Evolutionary conservation across 2,888 invertebrate genomes (phyloP).

Genomic region (Fabriciana adippe): DNA sequence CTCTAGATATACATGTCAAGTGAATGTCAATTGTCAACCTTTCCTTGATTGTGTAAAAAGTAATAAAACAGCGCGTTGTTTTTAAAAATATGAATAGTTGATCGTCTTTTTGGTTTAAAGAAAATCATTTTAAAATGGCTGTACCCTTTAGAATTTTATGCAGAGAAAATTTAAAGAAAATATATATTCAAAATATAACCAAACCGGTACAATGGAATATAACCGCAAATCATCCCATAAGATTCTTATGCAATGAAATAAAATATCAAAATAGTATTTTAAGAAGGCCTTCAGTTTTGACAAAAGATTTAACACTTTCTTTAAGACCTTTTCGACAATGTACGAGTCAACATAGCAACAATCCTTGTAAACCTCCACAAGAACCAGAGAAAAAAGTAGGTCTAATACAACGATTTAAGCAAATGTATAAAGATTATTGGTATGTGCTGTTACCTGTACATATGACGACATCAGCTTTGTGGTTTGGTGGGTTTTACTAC

Average conservation of each 20-base stretch:
- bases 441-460: slow-evolving; percentile 98
- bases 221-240: slow-evolving; percentile 51
- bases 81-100: slow-evolving; percentile 28
- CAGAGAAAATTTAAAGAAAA: slow-evolving; percentile 50
- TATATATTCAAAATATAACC: slow-evolving; percentile 55
- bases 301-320: slow-evolving; percentile 45
- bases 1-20: too few relatives aligned
- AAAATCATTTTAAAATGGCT: slow-evolving; percentile 54
- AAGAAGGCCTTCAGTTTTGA: slow-evolving; percentile 43
- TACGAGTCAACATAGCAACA: slow-evolving; percentile 46
- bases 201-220: slow-evolving; percentile 65
- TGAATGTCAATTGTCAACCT: background rate
- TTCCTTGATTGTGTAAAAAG: slow-evolving; percentile 18
- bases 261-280: slow-evolving; percentile 51
- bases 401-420: slow-evolving; percentile 91
- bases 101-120: slow-evolving; percentile 1
- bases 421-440: slow-evolving; percentile 98
- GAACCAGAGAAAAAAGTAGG: slow-evolving; percentile 75
- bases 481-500: slow-evolving; percentile 95
- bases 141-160: slow-evolving; percentile 59
- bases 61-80: slow-evolving; percentile 19
- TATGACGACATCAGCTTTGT: slow-evolving; percentile 91
- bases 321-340: slow-evolving; percentile 48
- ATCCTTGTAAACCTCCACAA: slow-evolving; percentile 43
- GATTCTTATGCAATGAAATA: slow-evolving; percentile 57